Base-by-base conservation (phyloP, 2,888 invertebrate genomes). In the Ennomos erosarius region DNA sequence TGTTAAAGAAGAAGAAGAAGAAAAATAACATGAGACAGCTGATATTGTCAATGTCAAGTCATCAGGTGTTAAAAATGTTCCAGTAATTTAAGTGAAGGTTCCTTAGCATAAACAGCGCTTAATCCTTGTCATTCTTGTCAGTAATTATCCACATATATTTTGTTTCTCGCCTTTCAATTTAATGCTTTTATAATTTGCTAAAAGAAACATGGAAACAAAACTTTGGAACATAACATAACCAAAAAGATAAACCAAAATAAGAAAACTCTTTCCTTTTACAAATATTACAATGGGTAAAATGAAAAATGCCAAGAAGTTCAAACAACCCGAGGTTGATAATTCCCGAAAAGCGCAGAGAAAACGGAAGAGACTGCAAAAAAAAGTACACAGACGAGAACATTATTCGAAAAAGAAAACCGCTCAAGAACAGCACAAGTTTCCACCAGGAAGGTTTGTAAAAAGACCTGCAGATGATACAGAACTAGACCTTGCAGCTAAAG, bases 261-360 rank as follows among this genome's bases (percentile, higher is more conserved):
- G 13, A 45, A 26, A 9, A 36, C 50, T 55, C n/a, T n/a, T n/a
- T n/a, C n/a, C n/a, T n/a, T n/a, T n/a, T 40, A 55, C 11, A 36
- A 16, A 39, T 45, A 9, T 5, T 38, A 16, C 38, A 53, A 59
- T 59, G 59, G 51, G 47, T 0, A 33, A 38, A 12, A 39, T 12
- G 12, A 62, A 87, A 69, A 88, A 85, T 72, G 56, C 63, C 4
- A 88, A 84, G 68, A 57, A 69, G 10, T 65, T 48, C 5, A 55
- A 67, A 6, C 77, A 76, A n/a, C 79, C 82, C 8, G 77, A 76
- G 62, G 76, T 84, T 59, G 73, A 80, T 47, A 90, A 88, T 56
- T 81, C 94, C 0, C 92, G 97, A 16, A 97, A 97, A 87, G 93
- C 95, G 66, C 78, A 94, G n/a, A 93, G 97, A 0, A 97, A 96